Evolutionary conservation across 2,113 vertebrate genomes (phyloP), one percentile per base, ranked within the genome.

Genomic region (Myiagra hebetior): DNA sequence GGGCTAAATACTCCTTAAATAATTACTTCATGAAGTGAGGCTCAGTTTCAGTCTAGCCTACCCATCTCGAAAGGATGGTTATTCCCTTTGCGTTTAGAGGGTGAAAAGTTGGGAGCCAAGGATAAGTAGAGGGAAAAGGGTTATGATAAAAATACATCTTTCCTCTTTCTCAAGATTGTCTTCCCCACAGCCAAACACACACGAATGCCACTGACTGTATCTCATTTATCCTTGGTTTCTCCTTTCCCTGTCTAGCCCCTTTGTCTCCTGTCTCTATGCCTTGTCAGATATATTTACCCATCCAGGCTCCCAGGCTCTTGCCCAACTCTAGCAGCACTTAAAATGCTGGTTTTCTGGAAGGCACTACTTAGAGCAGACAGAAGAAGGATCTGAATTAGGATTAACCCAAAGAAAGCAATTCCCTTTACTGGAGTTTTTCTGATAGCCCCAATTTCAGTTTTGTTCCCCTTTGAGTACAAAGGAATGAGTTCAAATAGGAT

Each of bases 151-250:
- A 89, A 70, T 74, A 60, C 39, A 80, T 89, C 42, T 95, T 87
- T 85, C 60, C 19, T 83, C 59, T 85, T 88, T 83, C 86, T 88
- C 79, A 78, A 81, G 76, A 92, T 91, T 92, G 79, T 35, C 85
- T 89, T 93, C 42, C 85, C 95, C 56, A 87, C 88, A 94, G 73
- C 76, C 65, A 90, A 96, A 88, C 60, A 81, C n/a, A 85, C 47
- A 53, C 23, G 1, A 91, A 81, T 84, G 64, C 86, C 88, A 89
- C 86, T 87, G 91, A 68, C 79, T 50, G 79, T 91, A 89, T 92
- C 83, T 96, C 60, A 89, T 93, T 97, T 96, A 87, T 74, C 89
- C 86, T 86, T 57, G 93, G 92, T 97, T 95, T 96, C 76, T 96
- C 80, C 88, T 96, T 96, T 96, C 77, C 69, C 92, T 94, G 88